Conservation (phyloP, 2,888 invertebrate species). For the Buathra laborator region DNA sequence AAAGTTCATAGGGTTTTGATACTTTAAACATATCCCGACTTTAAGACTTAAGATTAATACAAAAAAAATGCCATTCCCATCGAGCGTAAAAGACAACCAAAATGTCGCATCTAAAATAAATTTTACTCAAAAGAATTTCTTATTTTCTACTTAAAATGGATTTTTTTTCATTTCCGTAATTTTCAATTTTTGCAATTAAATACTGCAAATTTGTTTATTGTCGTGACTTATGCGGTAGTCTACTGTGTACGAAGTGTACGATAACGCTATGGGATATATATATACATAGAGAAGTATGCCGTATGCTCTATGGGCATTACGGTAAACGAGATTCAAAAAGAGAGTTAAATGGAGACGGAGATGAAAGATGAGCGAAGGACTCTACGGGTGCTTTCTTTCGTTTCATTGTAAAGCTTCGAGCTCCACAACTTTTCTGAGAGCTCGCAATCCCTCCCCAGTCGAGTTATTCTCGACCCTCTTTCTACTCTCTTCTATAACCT, state of each 20-base stretch:
- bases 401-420: slow-evolving; percentile 67
- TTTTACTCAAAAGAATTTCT: too few species aligned
- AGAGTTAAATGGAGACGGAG: slow-evolving; percentile 27
- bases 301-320: slow-evolving; percentile 40
- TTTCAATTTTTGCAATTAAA: too few species aligned
- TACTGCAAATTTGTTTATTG: neutral
- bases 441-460: slow-evolving; percentile 35
- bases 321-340: slow-evolving; percentile 58
- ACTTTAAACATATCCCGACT: too few species aligned
- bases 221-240: neutral
- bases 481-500: slow-evolving; percentile 59
- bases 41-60: too few species aligned
- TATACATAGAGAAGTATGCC: slow-evolving; percentile 6
- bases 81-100: too few species aligned
- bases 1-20: too few species aligned
- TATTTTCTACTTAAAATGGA: too few species aligned
- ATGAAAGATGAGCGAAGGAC: slow-evolving; percentile 55
- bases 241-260: slow-evolving; percentile 9
- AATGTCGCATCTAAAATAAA: too few species aligned
- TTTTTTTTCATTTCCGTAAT: too few species aligned
- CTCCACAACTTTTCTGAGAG: slow-evolving; percentile 58
- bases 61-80: too few species aligned
- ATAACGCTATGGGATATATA: slow-evolving; percentile 16
- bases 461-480: slow-evolving; percentile 48
- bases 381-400: slow-evolving; percentile 60